These are phyloP conservation scores for Pantelozetes paolii DNA, from an alignment of 2,888 invertebrate genomes.

Conservation along the genomic window DNA sequence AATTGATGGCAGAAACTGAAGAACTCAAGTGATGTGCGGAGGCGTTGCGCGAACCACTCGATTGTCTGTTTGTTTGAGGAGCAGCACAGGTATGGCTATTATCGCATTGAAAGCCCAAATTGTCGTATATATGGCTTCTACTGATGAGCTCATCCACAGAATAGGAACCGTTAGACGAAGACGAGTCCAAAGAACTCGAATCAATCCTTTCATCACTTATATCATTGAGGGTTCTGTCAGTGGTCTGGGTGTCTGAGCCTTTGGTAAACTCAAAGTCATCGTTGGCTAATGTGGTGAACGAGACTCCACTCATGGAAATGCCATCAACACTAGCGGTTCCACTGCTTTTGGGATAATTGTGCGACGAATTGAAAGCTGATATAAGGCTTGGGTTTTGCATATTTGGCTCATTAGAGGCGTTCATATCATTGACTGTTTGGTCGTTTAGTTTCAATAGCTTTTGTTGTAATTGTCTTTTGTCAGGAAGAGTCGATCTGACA, in stretches of 20 bases:
- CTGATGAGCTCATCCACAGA: background rate
- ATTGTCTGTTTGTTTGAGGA: background rate
- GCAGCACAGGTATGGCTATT: background rate
- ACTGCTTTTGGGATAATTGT: background rate
- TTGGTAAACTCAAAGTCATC: constrained; percentile 61
- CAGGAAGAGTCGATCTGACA: constrained; percentile 42
- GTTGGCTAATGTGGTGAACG: constrained; percentile 63
- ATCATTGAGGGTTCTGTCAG: background rate
- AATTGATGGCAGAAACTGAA: constrained; percentile 30
- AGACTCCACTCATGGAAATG: constrained; percentile 48
- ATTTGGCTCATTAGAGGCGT: constrained; percentile 19
- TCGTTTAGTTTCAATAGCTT: background rate
- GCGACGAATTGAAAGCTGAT: background rate
- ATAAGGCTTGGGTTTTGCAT: constrained; percentile 14
- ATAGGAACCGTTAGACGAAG: constrained; percentile 5
- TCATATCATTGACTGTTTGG: background rate
- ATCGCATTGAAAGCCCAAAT: constrained; percentile 13
- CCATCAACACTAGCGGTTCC: constrained; percentile 25
- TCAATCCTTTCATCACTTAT: background rate
- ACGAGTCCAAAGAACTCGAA: constrained; percentile 3
- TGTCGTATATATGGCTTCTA: constrained; percentile 26
- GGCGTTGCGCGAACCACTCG: constrained; percentile 1
- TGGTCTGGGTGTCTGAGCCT: constrained; percentile 16
- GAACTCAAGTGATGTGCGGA: constrained; percentile 6
- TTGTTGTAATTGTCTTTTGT: constrained; percentile 41